Percentiles rank a stretch among this genome's conserved stretches.
These are phyloP conservation scores for Siniperca chuatsi DNA, from an alignment of 2,113 vertebrate species.

Conservation along the genomic window DNA sequence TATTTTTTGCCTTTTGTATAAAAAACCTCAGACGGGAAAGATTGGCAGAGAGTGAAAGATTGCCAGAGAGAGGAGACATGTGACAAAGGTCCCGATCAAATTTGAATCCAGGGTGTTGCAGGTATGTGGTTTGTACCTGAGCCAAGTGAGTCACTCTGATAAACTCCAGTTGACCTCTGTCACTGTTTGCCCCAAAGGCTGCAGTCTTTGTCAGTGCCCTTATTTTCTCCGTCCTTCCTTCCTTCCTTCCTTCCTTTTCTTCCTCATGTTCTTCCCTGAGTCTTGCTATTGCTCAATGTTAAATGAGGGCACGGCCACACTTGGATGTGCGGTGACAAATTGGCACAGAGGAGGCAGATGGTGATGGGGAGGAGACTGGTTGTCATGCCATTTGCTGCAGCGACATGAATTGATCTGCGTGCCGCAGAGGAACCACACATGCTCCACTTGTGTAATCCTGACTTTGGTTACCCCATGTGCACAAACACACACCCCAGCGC, in stretches of 20 bases:
- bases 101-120: slow-evolving; percentile 11
- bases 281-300: slow-evolving; percentile 55
- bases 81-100: not conserved
- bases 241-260: not conserved
- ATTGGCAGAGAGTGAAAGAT: not conserved
- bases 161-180: slow-evolving; percentile 60
- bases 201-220: slow-evolving; percentile 40
- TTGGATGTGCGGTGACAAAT: slow-evolving; percentile 78
- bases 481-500: not conserved
- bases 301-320: slow-evolving; percentile 71
- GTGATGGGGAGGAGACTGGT: slow-evolving; percentile 72
- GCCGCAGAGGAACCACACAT: slow-evolving; percentile 62
- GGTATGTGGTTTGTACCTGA: slow-evolving; percentile 20
- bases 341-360: slow-evolving; percentile 79
- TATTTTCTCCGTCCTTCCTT: slow-evolving; percentile 11
- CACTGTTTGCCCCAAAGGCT: slow-evolving; percentile 5
- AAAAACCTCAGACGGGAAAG: not conserved
- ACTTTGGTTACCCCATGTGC: slow-evolving; percentile 37
- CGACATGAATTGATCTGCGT: slow-evolving; percentile 75
- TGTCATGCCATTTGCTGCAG: slow-evolving; percentile 67
- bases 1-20: not conserved
- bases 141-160: slow-evolving; percentile 27
- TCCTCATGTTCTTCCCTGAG: not conserved
- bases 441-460: slow-evolving; percentile 69
- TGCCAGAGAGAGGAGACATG: not conserved